Evolutionary conservation across 2,113 vertebrate genomes (phyloP), one percentile per base, ranked within the genome.

Genomic region (Phalacrocorax carbo): DNA sequence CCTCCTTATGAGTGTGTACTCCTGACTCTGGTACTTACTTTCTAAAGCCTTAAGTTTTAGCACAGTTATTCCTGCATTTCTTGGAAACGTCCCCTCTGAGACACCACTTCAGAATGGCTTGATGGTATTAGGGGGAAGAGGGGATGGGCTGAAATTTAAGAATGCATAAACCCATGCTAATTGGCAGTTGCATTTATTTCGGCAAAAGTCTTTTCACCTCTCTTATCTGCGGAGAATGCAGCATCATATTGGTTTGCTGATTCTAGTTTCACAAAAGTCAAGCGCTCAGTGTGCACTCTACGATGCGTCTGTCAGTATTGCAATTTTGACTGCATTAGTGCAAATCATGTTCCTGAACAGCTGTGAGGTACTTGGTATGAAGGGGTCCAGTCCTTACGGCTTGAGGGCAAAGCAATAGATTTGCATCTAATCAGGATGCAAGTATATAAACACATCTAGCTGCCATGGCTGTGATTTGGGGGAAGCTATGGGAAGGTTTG

Each of bases 261-360:
- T 38, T 64, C 8, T 64, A 5, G 29, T 52, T 77, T 73, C 21
- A 9, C 25, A 21, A 6, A 22, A 77, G 27, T 12, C 22, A 36
- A 6, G 23, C 11, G 9, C 8, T 22, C 2, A 1, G 25, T 61
- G 15, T 51, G 34, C 4, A 0, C 83, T 81, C 61, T 62, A 25
- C 22, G n/a, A 0, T 19, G 17, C 54, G 26, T n/a, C 51, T 29
- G 51, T 38, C 38, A 26, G 1, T 23, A 2, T 19, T 60, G 62
- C 42, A 6, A 2, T 32, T 82, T 61, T 29, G 27, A 13, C 17
- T 21, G 55, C 5, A 9, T 48, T 26, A 51, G 25, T 42, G 44
- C 30, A 51, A 57, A 48, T 44, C 4, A 0, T 11, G 4, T 26
- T 60, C 4, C 2, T 26, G 32, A 89, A 5, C 13, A 61, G 22